Conservation (phyloP, 2,888 invertebrate genomes). For the Philopedon plagiatum region DNA sequence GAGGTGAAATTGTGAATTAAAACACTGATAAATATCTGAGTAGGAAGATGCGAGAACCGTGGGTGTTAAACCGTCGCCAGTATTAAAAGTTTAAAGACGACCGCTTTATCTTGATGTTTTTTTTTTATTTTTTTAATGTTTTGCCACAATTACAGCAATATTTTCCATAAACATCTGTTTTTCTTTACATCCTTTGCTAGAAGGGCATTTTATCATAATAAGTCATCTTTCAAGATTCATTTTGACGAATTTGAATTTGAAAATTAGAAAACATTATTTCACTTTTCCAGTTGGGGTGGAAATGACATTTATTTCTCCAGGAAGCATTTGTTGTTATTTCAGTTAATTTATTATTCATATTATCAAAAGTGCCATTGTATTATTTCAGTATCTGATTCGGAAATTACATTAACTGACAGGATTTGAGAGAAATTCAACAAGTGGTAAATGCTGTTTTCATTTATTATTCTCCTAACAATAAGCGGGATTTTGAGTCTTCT, state of each 20-base stretch:
- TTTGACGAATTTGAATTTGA: too few species aligned
- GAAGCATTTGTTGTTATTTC: too few species aligned
- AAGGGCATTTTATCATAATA: too few species aligned
- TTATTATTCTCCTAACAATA: constrained; percentile 12
- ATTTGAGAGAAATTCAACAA: neutral
- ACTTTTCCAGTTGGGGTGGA: too few species aligned
- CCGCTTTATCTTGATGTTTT: constrained; percentile 33
- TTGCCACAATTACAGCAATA: neutral
- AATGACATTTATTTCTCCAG: too few species aligned
- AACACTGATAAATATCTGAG: constrained; percentile 52
- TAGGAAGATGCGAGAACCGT: constrained; percentile 47
- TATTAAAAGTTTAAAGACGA: constrained; percentile 32
- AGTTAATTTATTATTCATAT: too few species aligned
- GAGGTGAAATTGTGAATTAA: constrained; percentile 48
- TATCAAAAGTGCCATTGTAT: too few species aligned
- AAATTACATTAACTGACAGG: too few species aligned
- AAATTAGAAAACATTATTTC: too few species aligned
- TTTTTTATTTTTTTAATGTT: neutral
- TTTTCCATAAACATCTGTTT: neutral
- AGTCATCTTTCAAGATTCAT: too few species aligned
- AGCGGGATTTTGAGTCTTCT: neutral
- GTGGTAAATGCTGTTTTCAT: neutral
- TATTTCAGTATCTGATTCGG: too few species aligned
- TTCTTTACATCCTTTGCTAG: too few species aligned
- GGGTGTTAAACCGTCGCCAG: constrained; percentile 44